These are phyloP conservation scores for Platyscapa corneri DNA, from an alignment of 1,140 invertebrate genomes.

Conservation along the genomic window DNA sequence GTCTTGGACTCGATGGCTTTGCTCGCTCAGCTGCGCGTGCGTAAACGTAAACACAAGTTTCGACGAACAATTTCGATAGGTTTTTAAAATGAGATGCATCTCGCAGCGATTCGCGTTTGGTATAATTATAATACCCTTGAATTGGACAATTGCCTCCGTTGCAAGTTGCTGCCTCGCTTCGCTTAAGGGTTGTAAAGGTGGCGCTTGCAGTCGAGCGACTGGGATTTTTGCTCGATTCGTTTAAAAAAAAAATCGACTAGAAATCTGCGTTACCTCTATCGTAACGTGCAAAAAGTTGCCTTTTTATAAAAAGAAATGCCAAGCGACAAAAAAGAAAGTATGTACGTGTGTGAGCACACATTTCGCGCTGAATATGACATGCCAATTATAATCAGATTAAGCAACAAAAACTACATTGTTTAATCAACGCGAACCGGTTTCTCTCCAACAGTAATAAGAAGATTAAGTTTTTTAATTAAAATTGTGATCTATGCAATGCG, in stretches of 20 bases:
- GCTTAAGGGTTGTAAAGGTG: too few species aligned
- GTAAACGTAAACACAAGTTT: not conserved
- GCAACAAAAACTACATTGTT: conserved; percentile 14
- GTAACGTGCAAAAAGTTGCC: too few species aligned
- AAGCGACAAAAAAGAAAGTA: conserved; percentile 4
- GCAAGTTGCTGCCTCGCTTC: too few species aligned
- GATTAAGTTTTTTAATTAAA: not conserved
- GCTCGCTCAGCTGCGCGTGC: too few species aligned
- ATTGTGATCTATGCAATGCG: too few species aligned
- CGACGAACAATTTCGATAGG: not conserved
- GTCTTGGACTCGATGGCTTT: not conserved
- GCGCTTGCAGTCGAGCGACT: too few species aligned
- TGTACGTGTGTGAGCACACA: not conserved
- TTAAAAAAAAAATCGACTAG: too few species aligned
- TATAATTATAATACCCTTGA: too few species aligned
- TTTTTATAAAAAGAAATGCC: not conserved
- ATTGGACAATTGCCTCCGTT: too few species aligned
- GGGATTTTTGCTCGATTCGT: too few species aligned
- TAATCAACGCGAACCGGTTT: not conserved
- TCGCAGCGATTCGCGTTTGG: not conserved
- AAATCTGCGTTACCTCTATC: too few species aligned
- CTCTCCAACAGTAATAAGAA: not conserved
- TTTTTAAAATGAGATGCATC: not conserved
- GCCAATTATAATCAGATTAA: not conserved
- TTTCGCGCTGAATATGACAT: not conserved